These are phyloP conservation scores for Eulacestoma nigropectus DNA, from an alignment of 2,113 vertebrate species.

Conservation along the genomic window DNA sequence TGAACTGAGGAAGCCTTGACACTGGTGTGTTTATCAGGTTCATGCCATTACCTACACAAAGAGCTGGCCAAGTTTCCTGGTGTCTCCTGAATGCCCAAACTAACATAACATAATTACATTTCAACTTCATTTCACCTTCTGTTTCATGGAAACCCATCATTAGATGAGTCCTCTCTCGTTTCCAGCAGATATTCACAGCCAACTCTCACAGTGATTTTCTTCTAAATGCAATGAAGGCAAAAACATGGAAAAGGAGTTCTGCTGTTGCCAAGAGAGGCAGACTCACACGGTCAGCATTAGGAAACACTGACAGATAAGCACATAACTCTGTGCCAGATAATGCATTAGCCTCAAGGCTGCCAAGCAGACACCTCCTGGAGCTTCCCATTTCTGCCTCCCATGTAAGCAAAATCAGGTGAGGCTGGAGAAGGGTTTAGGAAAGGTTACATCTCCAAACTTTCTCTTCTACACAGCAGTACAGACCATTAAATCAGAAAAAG, in stretches of 20 bases:
- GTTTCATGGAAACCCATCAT: background rate
- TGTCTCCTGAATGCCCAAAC: background rate
- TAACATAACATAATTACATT: background rate
- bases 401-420: background rate
- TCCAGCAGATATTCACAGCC: background rate
- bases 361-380: constrained; percentile 28
- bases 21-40: background rate
- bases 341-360: background rate
- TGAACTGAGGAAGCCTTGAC: background rate
- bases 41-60: fast-evolving
- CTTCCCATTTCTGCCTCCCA: background rate
- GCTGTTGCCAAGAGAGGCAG: background rate
- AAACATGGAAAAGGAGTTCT: background rate
- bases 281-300: background rate
- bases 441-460: background rate
- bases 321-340: background rate
- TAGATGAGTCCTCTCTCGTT: background rate
- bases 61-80: background rate
- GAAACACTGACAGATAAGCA: constrained; percentile 10
- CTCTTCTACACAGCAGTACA: background rate
- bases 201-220: background rate
- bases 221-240: background rate
- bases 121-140: background rate
- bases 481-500: background rate
- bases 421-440: background rate